Base-by-base conservation (phyloP, 2,113 vertebrate genomes). In the Mormoops blainvillei region DNA sequence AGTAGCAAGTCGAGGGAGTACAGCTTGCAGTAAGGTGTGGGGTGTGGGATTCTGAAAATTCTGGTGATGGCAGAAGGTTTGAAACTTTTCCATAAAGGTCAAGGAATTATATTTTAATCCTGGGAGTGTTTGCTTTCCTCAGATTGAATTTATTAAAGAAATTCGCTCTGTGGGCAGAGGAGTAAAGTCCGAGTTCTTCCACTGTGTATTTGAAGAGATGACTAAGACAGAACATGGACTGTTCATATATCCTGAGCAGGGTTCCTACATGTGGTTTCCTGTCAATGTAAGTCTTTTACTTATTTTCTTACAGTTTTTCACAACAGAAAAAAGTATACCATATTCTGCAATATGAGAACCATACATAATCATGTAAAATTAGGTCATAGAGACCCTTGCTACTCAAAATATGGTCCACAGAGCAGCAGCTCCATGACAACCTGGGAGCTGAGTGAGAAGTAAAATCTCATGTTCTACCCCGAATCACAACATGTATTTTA, bases 231-330 rank as follows among this genome's bases (percentile, higher is more conserved):
- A 98, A 19, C 99, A 98, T 81, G 93, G 94, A 31, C 97, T 99
- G 98, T 98, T 99, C 94, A 97, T 97, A 19, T 98, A 98, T 93
- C 98, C 98, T 1, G 98, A 99, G 13, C 77, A 87, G 0, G 16
- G 95, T 43, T 98, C 98, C 68, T 90, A 92, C 73, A 97, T 98
- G 86, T 99, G 99, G 99, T 99, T 99, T 91, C 99, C 99, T 90
- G 56, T 96, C n/a, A 96, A 41, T 33, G 99, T 99, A 97, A 98
- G 98, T 85, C 3, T 78, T 85, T 70, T 15, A 28, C 82, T 84
- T 54, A 22, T 89, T 82, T 89, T 71, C 45, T 67, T 63, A 22
- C 3, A 7, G 20, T 28, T 61, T 94, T 92, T 86, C 61, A 89
- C 45, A 76, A 92, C 20, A 86, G 73, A 65, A 93, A 78, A 73